These are phyloP conservation scores for Allobates femoralis DNA, from an alignment of 2,797 vertebrate genomes.

Conservation along the genomic window DNA sequence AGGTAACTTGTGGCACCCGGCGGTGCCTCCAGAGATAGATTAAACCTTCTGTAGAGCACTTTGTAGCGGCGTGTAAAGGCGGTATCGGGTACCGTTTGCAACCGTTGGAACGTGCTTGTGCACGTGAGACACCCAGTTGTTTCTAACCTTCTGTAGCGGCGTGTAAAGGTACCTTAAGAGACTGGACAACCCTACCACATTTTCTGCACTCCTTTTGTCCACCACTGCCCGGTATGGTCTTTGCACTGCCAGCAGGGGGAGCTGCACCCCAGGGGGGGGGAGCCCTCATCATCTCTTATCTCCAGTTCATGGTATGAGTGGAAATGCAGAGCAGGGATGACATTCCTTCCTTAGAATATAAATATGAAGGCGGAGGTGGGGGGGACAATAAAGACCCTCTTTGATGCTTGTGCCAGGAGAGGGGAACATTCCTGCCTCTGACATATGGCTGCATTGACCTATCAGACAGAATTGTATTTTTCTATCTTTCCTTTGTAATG, in stretches of 20 bases:
- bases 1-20: too few species aligned
- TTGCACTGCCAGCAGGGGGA: background rate
- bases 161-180: too few species aligned
- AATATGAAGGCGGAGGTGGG: slow-evolving; percentile 42
- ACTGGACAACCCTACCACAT: too few species aligned
- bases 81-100: too few species aligned
- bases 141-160: too few species aligned
- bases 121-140: too few species aligned
- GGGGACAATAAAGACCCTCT: slow-evolving; percentile 67
- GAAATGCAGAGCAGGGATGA: background rate
- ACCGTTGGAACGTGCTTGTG: too few species aligned
- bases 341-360: slow-evolving; percentile 24
- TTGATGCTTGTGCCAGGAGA: slow-evolving; percentile 72
- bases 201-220: too few species aligned
- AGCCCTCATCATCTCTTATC: background rate
- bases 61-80: too few species aligned
- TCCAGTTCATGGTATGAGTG: background rate
- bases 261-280: background rate
- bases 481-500: slow-evolving; percentile 46
- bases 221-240: too few species aligned
- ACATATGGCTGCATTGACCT: slow-evolving; percentile 69
- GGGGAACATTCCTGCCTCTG: slow-evolving; percentile 68
- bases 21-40: too few species aligned
- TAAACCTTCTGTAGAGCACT: too few species aligned
- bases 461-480: slow-evolving; percentile 64